Percentiles rank a stretch among this genome's conserved stretches.
Conservation (phyloP, 2,113 vertebrate genomes). For the Hippoglossus stenolepis region DNA sequence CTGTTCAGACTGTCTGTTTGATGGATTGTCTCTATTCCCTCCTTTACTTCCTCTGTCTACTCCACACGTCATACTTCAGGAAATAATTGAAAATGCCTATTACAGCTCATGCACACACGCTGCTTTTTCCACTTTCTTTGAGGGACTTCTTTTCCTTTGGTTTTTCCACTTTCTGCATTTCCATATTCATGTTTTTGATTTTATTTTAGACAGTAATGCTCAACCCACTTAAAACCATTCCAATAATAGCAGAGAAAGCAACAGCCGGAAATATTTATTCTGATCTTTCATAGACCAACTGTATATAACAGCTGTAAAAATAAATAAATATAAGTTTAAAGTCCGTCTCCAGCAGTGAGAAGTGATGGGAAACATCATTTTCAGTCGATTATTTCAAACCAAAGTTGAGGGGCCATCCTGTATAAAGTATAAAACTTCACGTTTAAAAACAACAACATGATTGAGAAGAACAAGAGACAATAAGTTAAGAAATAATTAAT, state of each 20-base stretch:
- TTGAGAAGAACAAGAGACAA: no score
- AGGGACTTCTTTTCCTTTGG: not conserved
- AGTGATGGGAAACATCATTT: conserved; percentile 37
- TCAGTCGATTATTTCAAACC: conserved; percentile 22
- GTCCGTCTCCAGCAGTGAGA: conserved; percentile 22
- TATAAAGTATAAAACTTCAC: no score
- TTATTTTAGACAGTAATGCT: not conserved
- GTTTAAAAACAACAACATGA: not conserved
- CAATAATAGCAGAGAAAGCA: no score
- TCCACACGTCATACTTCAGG: conserved; percentile 55
- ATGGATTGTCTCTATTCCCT: conserved; percentile 71
- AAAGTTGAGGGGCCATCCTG: no score
- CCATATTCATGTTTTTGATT: not conserved
- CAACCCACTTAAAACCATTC: no score
- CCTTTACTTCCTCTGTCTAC: conserved; percentile 55
- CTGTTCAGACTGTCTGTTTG: conserved; percentile 71
- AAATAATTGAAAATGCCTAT: conserved; percentile 72
- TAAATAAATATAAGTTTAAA: not conserved
- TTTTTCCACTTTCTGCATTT: conserved; percentile 4
- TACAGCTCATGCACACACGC: conserved; percentile 41
- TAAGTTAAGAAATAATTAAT: not conserved
- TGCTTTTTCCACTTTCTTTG: conserved; percentile 32
- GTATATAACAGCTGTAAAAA: no score
- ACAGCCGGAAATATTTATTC: no score
- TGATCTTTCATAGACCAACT: no score